These are phyloP conservation scores for Bufo bufo DNA, from an alignment of 2,113 vertebrate species.

Conservation along the genomic window DNA sequence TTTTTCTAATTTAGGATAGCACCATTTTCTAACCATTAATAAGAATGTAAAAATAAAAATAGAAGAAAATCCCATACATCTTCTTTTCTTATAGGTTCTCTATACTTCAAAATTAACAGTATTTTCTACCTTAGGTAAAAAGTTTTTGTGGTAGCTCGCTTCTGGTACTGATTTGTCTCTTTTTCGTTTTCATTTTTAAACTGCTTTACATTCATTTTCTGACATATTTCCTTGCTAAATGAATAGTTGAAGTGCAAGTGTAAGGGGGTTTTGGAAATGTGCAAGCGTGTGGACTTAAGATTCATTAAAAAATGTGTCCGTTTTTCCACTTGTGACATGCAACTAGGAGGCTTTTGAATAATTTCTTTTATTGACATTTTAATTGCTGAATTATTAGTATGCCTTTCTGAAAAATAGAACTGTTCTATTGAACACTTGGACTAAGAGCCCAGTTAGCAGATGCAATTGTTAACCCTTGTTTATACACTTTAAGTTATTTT, in stretches of 20 bases:
- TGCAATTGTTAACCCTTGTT: background rate
- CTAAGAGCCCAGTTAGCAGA: background rate
- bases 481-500: background rate
- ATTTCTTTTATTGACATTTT: constrained; percentile 1
- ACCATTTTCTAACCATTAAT: background rate
- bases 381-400: background rate
- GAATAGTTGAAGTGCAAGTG: background rate
- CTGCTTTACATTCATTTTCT: constrained; percentile 8
- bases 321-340: background rate
- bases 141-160: background rate
- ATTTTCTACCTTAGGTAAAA: background rate
- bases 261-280: constrained; percentile 11
- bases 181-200: background rate
- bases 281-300: background rate
- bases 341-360: background rate
- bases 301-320: background rate
- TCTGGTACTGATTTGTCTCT: background rate
- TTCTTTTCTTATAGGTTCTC: background rate
- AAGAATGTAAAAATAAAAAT: background rate
- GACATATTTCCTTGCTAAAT: background rate
- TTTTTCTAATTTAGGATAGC: background rate
- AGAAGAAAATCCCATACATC: background rate
- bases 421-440: background rate
- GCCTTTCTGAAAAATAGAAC: background rate
- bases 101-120: too few relatives aligned